Conservation (phyloP, 23 tunicate genomes). For the Trididemnum clinides region DNA sequence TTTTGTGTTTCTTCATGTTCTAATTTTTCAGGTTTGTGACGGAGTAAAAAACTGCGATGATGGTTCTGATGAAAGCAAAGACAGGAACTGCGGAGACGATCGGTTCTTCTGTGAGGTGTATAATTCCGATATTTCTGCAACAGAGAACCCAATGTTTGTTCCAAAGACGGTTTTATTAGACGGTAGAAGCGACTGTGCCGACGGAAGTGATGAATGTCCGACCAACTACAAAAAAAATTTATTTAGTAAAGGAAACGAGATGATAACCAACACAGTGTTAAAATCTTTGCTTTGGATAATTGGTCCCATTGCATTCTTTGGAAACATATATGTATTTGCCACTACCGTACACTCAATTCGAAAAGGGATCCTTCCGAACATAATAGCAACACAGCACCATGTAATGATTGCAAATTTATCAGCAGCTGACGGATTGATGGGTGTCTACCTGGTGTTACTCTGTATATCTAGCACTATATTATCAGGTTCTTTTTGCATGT, state of each 20-base stretch:
- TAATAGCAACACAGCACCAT: conserved; percentile 34
- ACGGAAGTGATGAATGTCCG: conserved; percentile 79
- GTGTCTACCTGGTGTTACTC: conserved; percentile 36
- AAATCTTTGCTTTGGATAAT: conserved; percentile 51
- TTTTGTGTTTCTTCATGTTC: no score
- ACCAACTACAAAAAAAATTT: background rate
- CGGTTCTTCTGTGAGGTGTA: conserved; percentile 63
- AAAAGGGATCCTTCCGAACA: background rate
- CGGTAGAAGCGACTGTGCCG: conserved; percentile 58
- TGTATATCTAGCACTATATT: conserved; percentile 13
- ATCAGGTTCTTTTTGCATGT: conserved; percentile 48
- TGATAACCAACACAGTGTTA: conserved; percentile 26
- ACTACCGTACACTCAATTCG: conserved; percentile 2
- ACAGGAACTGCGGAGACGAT: conserved; percentile 46
- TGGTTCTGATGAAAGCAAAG: conserved; percentile 62
- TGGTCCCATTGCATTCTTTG: conserved; percentile 50
- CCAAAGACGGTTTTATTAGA: conserved; percentile 19
- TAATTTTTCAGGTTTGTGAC: conserved; percentile 67
- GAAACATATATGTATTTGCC: conserved; percentile 35
- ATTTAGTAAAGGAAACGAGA: conserved; percentile 51
- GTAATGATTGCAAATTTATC: conserved; percentile 39
- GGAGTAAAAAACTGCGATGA: conserved; percentile 70
- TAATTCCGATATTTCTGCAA: background rate
- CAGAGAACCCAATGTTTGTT: conserved; percentile 37
- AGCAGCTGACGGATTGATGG: conserved; percentile 63